Conservation (phyloP, 2,888 invertebrate species). For the Ophion ellenae region DNA sequence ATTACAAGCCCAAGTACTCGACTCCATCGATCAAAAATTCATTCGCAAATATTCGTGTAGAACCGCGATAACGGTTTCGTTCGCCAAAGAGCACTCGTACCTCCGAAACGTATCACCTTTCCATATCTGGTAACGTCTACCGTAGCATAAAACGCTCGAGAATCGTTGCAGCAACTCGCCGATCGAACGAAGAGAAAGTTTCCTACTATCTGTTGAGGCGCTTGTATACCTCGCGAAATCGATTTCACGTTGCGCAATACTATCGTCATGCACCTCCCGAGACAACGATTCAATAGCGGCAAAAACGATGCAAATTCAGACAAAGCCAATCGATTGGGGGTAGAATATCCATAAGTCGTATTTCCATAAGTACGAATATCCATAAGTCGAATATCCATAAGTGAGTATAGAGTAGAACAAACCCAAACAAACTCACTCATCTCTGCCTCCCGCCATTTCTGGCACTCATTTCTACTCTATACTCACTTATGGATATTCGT, state of each 20-base stretch:
- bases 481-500: too few relatives aligned
- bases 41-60: slow-evolving; percentile 28
- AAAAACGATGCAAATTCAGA: slow-evolving; percentile 2
- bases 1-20: background rate
- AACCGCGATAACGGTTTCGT: slow-evolving; percentile 27
- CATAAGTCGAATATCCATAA: too few relatives aligned
- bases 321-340: background rate
- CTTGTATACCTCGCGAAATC: slow-evolving; percentile 56
- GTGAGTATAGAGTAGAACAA: too few relatives aligned
- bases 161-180: slow-evolving; percentile 42
- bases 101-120: background rate
- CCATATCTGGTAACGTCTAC: slow-evolving; percentile 11
- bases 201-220: slow-evolving; percentile 39
- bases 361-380: too few relatives aligned
- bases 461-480: too few relatives aligned
- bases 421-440: too few relatives aligned
- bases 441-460: too few relatives aligned
- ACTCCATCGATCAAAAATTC: slow-evolving; percentile 41
- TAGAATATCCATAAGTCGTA: background rate
- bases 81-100: background rate
- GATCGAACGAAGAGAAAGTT: slow-evolving; percentile 61
- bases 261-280: slow-evolving; percentile 31
- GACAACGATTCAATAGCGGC: slow-evolving; percentile 32
- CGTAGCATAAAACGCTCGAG: slow-evolving; percentile 36
- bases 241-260: slow-evolving; percentile 61